A percentile compares a stretch with the other conserved stretches of the same genome.
phyloP scores from a whole-genome alignment of 2,888 invertebrate genomes.

The Stenolophus ochropezus region DNA sequence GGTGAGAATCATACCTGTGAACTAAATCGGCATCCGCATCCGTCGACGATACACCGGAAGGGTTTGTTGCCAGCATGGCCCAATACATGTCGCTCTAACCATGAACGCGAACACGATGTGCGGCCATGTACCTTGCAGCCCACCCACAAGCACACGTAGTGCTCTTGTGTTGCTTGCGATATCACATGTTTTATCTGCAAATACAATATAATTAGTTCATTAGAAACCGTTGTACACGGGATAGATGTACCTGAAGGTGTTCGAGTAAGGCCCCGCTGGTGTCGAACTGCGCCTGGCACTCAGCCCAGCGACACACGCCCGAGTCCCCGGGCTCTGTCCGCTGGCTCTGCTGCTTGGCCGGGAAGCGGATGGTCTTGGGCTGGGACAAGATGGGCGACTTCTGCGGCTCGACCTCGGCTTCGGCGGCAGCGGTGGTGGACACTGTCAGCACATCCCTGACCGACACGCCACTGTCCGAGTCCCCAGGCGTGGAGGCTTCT shows the following conservation, averaged over 20 bases:
- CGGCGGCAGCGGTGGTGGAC: conserved; percentile 66
- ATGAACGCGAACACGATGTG: conserved; percentile 92
- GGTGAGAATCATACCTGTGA: conserved; percentile 83
- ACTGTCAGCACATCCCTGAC: conserved; percentile 65
- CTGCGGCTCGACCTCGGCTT: conserved; percentile 69
- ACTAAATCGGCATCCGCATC: conserved; percentile 91
- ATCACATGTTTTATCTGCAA: conserved; percentile 88
- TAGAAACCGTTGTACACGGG: too few species aligned
- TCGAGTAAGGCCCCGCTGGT: conserved; percentile 88
- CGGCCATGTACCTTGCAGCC: conserved; percentile 96
- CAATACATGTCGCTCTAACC: conserved; percentile 94
- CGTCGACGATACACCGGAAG: conserved; percentile 95
- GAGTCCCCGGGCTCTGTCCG: conserved; percentile 69
- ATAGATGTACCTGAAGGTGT: conserved; percentile 90
- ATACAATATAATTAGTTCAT: background rate
- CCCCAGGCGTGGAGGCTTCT: conserved; percentile 52
- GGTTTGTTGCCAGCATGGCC: conserved; percentile 95
- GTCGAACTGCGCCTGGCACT: conserved; percentile 86
- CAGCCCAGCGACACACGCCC: conserved; percentile 85
- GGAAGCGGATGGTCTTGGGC: conserved; percentile 88
- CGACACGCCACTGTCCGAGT: conserved; percentile 69
- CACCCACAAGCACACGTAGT: conserved; percentile 93
- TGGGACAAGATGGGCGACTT: conserved; percentile 87
- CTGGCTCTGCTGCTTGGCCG: conserved; percentile 74
- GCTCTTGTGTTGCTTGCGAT: conserved; percentile 87